Base-by-base conservation (phyloP, 2,888 invertebrate genomes). In the Lepidocyrtoides sp. region DNA sequence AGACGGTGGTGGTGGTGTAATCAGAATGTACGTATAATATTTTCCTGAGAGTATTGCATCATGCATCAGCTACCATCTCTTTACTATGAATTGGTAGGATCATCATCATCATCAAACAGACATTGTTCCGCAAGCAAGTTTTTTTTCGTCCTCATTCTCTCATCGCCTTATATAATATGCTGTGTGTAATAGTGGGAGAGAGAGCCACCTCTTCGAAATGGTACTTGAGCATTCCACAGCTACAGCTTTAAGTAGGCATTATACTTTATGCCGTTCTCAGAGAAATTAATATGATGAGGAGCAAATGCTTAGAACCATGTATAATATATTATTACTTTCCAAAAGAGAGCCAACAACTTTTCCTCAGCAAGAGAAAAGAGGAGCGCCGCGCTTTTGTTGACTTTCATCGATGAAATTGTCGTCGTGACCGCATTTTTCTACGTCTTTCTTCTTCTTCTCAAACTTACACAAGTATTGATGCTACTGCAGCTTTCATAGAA, bases 361-460 rank as follows among this genome's bases (percentile, higher is more conserved):
- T 41, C 48, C 29, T 20, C 5, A 2, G 2, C 36, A 4, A 0
- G 23, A 72, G 8, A 54, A 54, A 81, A 57, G 54, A 54, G 41
- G 69, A 44, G 54, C 20, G 60, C 26, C 44, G 41, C 44, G 17
- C 41, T 77, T 89, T 89, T 89, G 82, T 90, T 90, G 90, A 90
- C 90, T 81, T 90, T 90, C 81, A 79, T 84, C 90, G 85, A 90
- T 69, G 69, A 85, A 90, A 90, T 85, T 90, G 79, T 81, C 83
- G 84, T 84, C 81, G 79, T 90, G 85, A 90, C 90, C 85, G 90
- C 90, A 90, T 79, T 90, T 85, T 44, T 32, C 44, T 14, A 48
- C 82, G 51, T 36, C 57, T 75, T 60, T 57, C 17, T 66, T n/a
- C 29, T 51, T 51, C 77, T 77, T 77, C 51, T 51, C 29, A 10